Conservation (phyloP, 2,113 vertebrate species). For the Protobothrops mucrosquamatus region DNA sequence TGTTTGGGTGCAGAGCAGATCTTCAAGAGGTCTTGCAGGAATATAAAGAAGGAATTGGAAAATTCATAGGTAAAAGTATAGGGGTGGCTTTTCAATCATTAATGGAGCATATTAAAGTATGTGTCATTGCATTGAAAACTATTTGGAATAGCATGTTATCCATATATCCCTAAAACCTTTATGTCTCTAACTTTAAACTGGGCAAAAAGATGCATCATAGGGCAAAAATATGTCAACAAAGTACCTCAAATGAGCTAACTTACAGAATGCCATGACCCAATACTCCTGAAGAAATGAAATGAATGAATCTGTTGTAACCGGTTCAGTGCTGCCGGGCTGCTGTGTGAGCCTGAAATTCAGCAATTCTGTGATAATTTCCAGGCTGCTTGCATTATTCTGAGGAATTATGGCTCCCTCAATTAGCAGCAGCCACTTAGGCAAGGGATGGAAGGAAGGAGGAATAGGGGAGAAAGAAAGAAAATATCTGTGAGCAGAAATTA, state of each 20-base stretch:
- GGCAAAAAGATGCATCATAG: neutral
- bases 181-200: neutral
- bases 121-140: neutral
- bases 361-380: neutral
- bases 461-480: neutral
- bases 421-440: neutral
- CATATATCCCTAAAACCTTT: neutral
- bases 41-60: slow-evolving; percentile 86
- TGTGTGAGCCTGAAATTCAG: neutral
- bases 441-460: neutral
- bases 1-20: slow-evolving; percentile 78
- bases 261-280: neutral
- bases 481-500: neutral
- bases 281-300: neutral
- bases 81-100: neutral
- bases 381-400: too few relatives aligned
- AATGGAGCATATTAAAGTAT: neutral
- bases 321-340: neutral
- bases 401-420: too few relatives aligned
- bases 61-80: slow-evolving; percentile 85
- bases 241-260: neutral
- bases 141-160: neutral
- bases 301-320: neutral
- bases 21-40: slow-evolving; percentile 91
- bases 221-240: neutral